Evolutionary conservation across 2,888 invertebrate species (phyloP).

Genomic region (Anorthoa munda): DNA sequence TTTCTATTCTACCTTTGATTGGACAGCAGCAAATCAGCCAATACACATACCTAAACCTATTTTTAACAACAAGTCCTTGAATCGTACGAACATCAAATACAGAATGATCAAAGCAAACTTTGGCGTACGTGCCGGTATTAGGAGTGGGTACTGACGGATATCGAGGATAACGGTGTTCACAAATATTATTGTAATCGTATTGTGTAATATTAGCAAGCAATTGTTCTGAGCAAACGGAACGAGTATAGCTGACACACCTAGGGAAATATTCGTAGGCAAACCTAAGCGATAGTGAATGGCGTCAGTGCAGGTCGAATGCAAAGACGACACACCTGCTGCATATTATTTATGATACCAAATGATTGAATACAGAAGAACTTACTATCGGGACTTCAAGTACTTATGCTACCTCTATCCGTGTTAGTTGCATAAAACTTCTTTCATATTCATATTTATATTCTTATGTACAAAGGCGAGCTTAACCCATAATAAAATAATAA

Average conservation of each 20-base stretch:
- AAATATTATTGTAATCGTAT: slow-evolving; percentile 46
- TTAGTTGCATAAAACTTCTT: too few relatives aligned
- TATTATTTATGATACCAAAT: too few relatives aligned
- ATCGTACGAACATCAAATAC: slow-evolving; percentile 50
- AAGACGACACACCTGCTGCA: background rate
- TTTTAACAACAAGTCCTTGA: slow-evolving; percentile 49
- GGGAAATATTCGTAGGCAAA: background rate
- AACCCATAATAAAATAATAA: too few relatives aligned
- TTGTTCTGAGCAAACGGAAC: background rate
- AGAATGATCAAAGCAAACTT: slow-evolving; percentile 55
- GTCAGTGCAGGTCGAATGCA: background rate
- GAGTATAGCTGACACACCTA: background rate
- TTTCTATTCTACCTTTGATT: slow-evolving; percentile 25
- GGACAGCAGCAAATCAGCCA: slow-evolving; percentile 27
- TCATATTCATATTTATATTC: too few relatives aligned
- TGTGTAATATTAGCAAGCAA: slow-evolving; percentile 25
- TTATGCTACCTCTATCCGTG: too few relatives aligned
- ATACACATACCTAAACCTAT: slow-evolving; percentile 42
- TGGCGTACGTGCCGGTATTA: slow-evolving; percentile 35
- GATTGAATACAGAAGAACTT: too few relatives aligned
- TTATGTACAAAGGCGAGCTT: too few relatives aligned
- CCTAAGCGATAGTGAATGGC: background rate
- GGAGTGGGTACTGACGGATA: slow-evolving; percentile 40
- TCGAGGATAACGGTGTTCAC: slow-evolving; percentile 19
- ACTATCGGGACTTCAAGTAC: too few relatives aligned